Evolutionary conservation across 2,888 invertebrate species (phyloP).

Genomic region (Eurois occulta): DNA sequence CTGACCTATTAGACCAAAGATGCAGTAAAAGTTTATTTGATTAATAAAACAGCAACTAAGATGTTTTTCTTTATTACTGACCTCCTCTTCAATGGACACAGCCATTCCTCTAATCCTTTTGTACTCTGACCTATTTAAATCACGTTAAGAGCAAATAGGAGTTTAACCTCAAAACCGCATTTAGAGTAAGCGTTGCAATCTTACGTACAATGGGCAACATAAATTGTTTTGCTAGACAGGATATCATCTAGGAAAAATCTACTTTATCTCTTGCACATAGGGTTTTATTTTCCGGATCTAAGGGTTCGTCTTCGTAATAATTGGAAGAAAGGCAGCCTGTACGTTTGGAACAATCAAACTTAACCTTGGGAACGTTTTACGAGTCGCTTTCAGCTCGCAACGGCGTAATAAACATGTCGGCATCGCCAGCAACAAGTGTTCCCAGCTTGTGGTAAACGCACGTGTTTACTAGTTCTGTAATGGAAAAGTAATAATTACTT

Average conservation of each 20-base stretch:
- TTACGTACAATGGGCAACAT: constrained; percentile 66
- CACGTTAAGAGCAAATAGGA: constrained; percentile 80
- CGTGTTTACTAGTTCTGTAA: constrained; percentile 67
- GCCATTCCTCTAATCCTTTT: constrained; percentile 78
- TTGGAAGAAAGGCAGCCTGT: constrained; percentile 65
- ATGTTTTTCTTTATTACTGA: constrained; percentile 52
- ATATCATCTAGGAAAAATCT: constrained; percentile 22
- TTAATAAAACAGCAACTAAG: not conserved
- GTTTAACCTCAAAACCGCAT: constrained; percentile 83
- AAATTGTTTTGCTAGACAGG: constrained; percentile 58
- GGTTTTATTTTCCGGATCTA: constrained; percentile 41
- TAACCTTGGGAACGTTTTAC: constrained; percentile 86
- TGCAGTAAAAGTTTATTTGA: not conserved
- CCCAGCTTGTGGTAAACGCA: constrained; percentile 74
- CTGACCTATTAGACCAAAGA: not conserved
- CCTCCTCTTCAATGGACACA: constrained; percentile 67
- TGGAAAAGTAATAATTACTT: constrained; percentile 56
- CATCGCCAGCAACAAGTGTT: constrained; percentile 84
- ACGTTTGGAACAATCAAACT: constrained; percentile 83
- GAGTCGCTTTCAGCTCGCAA: constrained; percentile 78
- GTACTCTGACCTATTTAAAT: constrained; percentile 83
- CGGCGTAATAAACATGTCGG: constrained; percentile 82
- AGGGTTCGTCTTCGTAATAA: constrained; percentile 62
- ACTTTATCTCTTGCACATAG: constrained; percentile 48
- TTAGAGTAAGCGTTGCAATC: constrained; percentile 75